Evolutionary conservation across 2,797 vertebrate genomes (phyloP), one percentile per base, ranked within the genome.

Genomic region (Epinephelus malabaricus): DNA sequence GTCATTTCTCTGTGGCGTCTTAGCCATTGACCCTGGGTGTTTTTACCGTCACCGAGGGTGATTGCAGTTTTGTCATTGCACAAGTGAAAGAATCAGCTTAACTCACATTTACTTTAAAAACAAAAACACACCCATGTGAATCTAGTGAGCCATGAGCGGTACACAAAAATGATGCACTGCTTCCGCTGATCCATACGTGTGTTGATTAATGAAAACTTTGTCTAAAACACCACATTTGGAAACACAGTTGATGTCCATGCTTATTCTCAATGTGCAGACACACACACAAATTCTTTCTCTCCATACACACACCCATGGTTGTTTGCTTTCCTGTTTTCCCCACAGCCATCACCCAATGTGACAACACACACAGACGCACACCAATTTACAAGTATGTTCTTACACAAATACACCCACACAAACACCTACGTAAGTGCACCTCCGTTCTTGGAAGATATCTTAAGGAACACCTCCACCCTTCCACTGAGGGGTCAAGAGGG

Each of bases 241-340:
- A 4, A 25, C 68, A 49, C 19, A 21, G 18, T 40, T 30, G 40
- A 43, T 12, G 27, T 7, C 34, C 34, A 34, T 34, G 34, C 34
- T 49, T 21, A 55, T 55, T 55, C 15, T 30, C 23, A n/a, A 34
- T 63, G 21, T 23, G n/a, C 45, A 23, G 23, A 56, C 13, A 76
- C 60, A 63, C 12, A 55, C 25, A 43, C 40, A 47, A 34, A 34
- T 8, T 34, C 34, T 34, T 34, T 34, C 34, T 34, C 34, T 34
- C 34, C 5, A 46, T 66, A 47, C 14, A 21, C 49, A 86, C 81
- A 78, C 76, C 69, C 53, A 38, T 62, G 46, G 74, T 58, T 84
- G 86, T 82, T 89, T 89, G 64, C 77, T 79, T 95, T 94, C 94
- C 94, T 95, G 93, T 94, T 94, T 93, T 91, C 72, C 59, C 21